phyloP scores from a whole-genome alignment of 2,888 invertebrate species.

The Podabrus alpinus region DNA sequence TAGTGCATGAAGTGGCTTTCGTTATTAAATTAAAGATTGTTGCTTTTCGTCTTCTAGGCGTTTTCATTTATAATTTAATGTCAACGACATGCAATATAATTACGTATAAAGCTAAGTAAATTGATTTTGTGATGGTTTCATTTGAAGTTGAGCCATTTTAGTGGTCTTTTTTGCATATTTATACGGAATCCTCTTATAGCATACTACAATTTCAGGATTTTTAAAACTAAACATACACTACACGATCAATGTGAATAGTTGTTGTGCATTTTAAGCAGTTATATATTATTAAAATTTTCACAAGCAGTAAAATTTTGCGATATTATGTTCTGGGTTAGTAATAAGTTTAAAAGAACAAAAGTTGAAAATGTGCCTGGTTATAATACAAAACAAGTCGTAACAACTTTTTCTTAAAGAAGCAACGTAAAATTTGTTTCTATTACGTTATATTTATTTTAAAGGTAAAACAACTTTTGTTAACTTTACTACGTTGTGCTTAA shows the following conservation, averaged over 20 bases:
- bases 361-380: not conserved
- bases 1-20: slow-evolving; percentile 42
- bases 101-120: not conserved
- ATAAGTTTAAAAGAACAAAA: not conserved
- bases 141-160: not conserved
- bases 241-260: not conserved
- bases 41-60: slow-evolving; percentile 39
- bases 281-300: not conserved
- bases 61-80: slow-evolving; percentile 41
- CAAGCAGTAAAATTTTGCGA: not conserved
- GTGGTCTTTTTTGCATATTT: not conserved
- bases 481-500: not conserved
- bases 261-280: not conserved
- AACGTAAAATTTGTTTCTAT: not conserved
- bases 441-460: not conserved
- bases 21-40: slow-evolving; percentile 43
- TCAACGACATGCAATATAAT: slow-evolving; percentile 35
- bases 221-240: too few relatives aligned
- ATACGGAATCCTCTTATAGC: not conserved
- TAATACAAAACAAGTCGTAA: not conserved
- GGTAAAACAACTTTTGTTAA: not conserved
- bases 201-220: not conserved
- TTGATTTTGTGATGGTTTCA: not conserved
- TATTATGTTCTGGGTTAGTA: not conserved
- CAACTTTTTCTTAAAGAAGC: not conserved